Percentiles rank a stretch among this genome's conserved stretches.
These are phyloP conservation scores for Phoeniculus purpureus DNA, from an alignment of 2,797 vertebrate species.

Conservation along the genomic window DNA sequence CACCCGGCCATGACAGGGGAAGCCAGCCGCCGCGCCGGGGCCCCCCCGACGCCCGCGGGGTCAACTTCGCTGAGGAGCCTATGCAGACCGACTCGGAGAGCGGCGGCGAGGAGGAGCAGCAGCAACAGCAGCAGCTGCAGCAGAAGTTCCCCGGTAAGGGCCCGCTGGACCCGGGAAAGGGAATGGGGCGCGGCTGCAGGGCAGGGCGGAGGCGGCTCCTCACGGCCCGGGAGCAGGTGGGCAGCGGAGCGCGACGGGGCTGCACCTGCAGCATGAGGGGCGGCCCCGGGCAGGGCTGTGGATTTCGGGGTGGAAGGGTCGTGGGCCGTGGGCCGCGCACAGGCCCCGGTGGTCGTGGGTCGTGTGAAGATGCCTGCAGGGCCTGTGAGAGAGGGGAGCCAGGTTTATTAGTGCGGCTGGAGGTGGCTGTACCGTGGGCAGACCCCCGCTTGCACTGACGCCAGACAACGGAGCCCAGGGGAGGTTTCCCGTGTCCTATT, in stretches of 20 bases:
- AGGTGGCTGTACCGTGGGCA: neutral
- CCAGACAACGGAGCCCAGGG: neutral
- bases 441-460: neutral
- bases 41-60: slow-evolving; percentile 84
- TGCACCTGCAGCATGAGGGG: neutral
- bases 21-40: slow-evolving; percentile 86
- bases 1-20: slow-evolving; percentile 73
- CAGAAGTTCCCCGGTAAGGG: slow-evolving; percentile 85
- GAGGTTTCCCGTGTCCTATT: neutral
- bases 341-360: neutral
- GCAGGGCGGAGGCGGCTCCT: neutral
- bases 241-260: neutral
- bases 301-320: too few species aligned
- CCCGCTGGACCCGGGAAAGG: neutral
- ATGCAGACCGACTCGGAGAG: slow-evolving; percentile 95
- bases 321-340: neutral
- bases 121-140: neutral
- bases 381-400: neutral
- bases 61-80: slow-evolving; percentile 94
- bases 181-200: too few species aligned
- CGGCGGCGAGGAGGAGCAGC: slow-evolving; percentile 85
- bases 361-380: neutral
- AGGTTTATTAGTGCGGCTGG: neutral
- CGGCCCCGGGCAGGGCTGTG: neutral
- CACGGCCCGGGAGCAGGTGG: neutral